Evolutionary conservation across 2,113 vertebrate species (phyloP).

Genomic region (Lophius piscatorius): DNA sequence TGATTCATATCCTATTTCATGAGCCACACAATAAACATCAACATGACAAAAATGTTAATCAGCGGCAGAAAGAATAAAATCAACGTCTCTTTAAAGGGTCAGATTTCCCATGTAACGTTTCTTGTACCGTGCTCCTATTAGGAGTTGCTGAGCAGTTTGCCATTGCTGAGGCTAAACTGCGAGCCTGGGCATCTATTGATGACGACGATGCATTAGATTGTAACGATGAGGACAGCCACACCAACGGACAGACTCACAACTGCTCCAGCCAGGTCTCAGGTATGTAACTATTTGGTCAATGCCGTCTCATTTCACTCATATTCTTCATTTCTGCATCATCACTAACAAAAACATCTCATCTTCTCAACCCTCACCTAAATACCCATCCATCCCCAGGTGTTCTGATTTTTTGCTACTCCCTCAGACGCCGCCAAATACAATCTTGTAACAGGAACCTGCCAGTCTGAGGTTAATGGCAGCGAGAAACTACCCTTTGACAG

Average conservation of each 20-base stretch:
- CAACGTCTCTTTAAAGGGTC: no score
- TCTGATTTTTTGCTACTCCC: slow-evolving; percentile 76
- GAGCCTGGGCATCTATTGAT: slow-evolving; percentile 94
- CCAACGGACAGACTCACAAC: slow-evolving; percentile 61
- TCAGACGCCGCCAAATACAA: slow-evolving; percentile 65
- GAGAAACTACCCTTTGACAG: slow-evolving; percentile 20
- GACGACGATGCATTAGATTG: slow-evolving; percentile 89
- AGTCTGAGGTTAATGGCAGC: slow-evolving; percentile 42
- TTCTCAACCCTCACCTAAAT: slow-evolving; percentile 6
- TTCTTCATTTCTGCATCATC: slow-evolving; percentile 21
- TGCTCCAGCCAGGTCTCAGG: slow-evolving; percentile 66
- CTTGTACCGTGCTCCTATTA: slow-evolving; percentile 42
- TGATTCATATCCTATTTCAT: background rate
- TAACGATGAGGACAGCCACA: slow-evolving; percentile 86
- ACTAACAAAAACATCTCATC: slow-evolving; percentile 45
- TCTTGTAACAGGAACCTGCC: slow-evolving; percentile 40
- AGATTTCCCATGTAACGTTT: no score
- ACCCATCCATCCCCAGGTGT: slow-evolving; percentile 50
- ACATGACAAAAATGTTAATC: no score
- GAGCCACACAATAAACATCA: background rate
- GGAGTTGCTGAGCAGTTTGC: slow-evolving; percentile 96
- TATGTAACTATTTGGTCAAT: slow-evolving; percentile 30
- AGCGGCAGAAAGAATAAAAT: no score
- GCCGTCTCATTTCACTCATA: slow-evolving; percentile 25
- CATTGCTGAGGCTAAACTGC: slow-evolving; percentile 94